Conservation (phyloP, 1,140 invertebrate species). For the Lepidurus apus region DNA sequence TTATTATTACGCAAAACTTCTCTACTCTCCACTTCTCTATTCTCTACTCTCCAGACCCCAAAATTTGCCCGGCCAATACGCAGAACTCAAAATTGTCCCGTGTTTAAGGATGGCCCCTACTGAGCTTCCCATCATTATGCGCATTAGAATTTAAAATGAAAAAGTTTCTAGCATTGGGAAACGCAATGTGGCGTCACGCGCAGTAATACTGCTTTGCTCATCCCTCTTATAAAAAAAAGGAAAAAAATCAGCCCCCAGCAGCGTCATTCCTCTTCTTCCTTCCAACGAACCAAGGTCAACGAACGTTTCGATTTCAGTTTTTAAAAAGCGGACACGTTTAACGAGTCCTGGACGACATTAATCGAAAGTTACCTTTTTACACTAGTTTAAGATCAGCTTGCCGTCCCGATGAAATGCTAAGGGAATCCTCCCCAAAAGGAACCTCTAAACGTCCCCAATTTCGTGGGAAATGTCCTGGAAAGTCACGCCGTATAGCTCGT, state of each 20-base stretch:
- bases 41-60: neutral
- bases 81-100: too few species aligned
- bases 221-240: neutral
- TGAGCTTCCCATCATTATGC: too few species aligned
- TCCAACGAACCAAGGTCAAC: neutral
- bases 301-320: neutral
- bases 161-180: too few species aligned
- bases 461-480: neutral
- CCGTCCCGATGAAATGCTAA: neutral
- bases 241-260: neutral
- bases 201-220: neutral
- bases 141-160: too few species aligned
- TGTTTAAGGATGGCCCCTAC: too few species aligned
- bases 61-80: too few species aligned
- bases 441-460: neutral
- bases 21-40: neutral
- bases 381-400: neutral
- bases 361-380: neutral
- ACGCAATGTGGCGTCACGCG: too few species aligned
- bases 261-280: neutral
- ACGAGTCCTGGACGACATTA: neutral
- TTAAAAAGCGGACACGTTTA: neutral
- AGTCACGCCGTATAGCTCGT: neutral
- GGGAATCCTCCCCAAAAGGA: neutral
- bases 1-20: slow-evolving; percentile 9